A percentile compares a stretch with the other conserved stretches of the same genome.
phyloP scores from a whole-genome alignment of 2,113 vertebrate genomes.

The Dicaeum eximium region DNA sequence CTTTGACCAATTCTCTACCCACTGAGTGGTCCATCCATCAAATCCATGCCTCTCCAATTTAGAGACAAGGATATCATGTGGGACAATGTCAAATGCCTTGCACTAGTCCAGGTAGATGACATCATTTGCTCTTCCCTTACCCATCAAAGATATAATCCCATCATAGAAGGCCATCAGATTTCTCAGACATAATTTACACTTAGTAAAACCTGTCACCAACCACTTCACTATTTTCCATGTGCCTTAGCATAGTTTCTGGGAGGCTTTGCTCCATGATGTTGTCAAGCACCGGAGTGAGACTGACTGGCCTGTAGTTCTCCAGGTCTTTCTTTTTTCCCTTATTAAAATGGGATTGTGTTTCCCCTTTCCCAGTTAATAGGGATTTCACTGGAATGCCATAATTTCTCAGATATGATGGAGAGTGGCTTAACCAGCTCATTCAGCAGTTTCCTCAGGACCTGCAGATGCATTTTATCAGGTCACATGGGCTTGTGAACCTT shows the following conservation, averaged over 20 bases:
- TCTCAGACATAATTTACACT: not conserved
- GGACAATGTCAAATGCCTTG: not conserved
- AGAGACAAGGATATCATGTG: not conserved
- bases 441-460: not conserved
- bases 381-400: not conserved
- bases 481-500: not conserved
- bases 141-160: not conserved
- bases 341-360: not conserved
- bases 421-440: not conserved
- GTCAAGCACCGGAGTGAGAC: not conserved
- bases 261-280: not conserved
- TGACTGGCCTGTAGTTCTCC: not conserved
- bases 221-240: not conserved
- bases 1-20: not conserved
- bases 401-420: not conserved
- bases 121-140: not conserved
- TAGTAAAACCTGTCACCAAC: not conserved
- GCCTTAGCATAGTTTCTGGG: rapidly evolving
- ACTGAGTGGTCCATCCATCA: not conserved
- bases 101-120: rapidly evolving
- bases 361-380: not conserved
- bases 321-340: not conserved
- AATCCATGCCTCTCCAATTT: not conserved
- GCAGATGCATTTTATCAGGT: not conserved
- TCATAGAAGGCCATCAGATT: not conserved